Evolutionary conservation across 2,113 vertebrate genomes (phyloP), one percentile per base, ranked within the genome.

Genomic region (Cyprinodon brontotheroides): DNA sequence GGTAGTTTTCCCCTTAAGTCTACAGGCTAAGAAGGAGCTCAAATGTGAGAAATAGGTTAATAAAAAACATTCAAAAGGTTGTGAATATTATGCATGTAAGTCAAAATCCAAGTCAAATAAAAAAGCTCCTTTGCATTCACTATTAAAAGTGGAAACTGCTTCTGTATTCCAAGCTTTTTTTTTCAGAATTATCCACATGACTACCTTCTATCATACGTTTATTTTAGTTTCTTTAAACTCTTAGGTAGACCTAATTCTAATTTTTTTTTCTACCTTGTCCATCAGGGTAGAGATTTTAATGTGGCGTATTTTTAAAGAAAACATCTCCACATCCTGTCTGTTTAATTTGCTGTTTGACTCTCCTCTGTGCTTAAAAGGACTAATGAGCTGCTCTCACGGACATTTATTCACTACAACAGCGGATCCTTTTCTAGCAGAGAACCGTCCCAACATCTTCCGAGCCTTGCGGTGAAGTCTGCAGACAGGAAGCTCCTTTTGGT

Each of bases 281-380:
- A 64, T 64, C 60, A 9, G 60, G 68, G 80, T 47, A 85, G 75
- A 84, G 75, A 69, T 84, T 68, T 50, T 84, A 82, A 72, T 57
- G 40, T 57, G 71, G 82, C 41, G 84, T 92, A 71, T 92, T 91
- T 90, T 88, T 41, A 82, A 68, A 88, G 79, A 84, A 90, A 91
- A 87, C 80, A 88, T 41, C 74, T 65, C 64, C 70, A 78, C 73
- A 70, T 89, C 86, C 82, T 75, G 72, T 69, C 43, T 75, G 86
- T 78, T 29, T 89, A 84, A 91, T 80, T 86, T 65, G 65, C 78
- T 68, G 61, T 43, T 82, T 86, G 83, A 86, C 80, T 78, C 73
- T 83, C 39, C 62, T 82, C 75, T 68, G 63, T 67, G 72, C 66
- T 69, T 81, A 68, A 73, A 70, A 62, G 68, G 61, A 61, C 71